Conservation (phyloP, 2,888 invertebrate species). For the Syrista parreyssii region DNA sequence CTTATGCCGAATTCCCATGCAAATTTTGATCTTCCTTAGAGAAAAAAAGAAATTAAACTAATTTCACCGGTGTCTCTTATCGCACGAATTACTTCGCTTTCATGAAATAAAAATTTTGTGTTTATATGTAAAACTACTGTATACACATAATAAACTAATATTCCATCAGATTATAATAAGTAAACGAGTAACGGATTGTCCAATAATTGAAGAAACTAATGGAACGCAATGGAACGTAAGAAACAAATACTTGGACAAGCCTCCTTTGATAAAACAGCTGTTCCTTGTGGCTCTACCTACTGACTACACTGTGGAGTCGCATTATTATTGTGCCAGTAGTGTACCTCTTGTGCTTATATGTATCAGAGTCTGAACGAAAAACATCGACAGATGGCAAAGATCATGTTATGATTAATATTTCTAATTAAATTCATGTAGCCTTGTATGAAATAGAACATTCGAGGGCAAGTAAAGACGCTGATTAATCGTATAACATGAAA, state of each 20-base stretch:
- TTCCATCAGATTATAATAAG: not conserved
- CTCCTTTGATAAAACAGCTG: conserved; percentile 5
- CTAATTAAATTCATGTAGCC: conserved; percentile 36
- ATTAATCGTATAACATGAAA: conserved; percentile 20
- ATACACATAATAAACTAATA: not conserved
- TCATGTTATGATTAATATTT: conserved; percentile 56
- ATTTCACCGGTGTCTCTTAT: not conserved
- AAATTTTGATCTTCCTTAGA: not conserved
- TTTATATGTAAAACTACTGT: not conserved
- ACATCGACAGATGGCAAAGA: conserved; percentile 61
- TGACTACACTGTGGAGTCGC: not conserved
- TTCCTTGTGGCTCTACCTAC: not conserved
- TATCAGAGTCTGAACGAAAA: conserved; percentile 36
- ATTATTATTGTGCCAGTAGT: not conserved
- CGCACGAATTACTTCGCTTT: not conserved
- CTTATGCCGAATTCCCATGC: not conserved
- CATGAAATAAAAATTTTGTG: not conserved
- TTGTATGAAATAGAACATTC: conserved; percentile 28
- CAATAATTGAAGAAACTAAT: not conserved
- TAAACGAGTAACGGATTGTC: not conserved
- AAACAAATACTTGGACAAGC: conserved; percentile 3
- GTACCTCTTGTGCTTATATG: conserved; percentile 16
- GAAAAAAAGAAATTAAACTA: not conserved
- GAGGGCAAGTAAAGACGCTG: conserved; percentile 27
- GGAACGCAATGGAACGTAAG: not conserved